phyloP scores from a whole-genome alignment of 2,888 invertebrate genomes.

The Lasioglossum marginatum region DNA sequence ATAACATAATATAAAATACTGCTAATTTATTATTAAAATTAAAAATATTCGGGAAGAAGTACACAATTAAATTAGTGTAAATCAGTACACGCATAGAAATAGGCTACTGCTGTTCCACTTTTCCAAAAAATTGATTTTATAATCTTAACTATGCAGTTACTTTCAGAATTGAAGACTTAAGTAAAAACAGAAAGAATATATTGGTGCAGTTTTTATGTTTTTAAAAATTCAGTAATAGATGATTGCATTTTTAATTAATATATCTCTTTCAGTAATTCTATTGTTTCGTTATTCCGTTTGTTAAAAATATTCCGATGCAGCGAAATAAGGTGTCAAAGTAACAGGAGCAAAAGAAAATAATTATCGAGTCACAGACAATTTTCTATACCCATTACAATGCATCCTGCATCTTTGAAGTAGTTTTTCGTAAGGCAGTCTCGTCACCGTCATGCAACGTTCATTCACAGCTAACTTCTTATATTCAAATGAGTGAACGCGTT shows the following conservation, averaged over 20 bases:
- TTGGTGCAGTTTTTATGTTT: background rate
- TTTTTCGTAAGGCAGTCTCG: constrained; percentile 4
- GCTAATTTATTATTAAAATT: background rate
- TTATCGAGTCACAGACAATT: background rate
- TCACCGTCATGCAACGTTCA: constrained; percentile 27
- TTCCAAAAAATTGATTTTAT: too few relatives aligned
- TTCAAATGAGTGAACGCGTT: constrained; percentile 78
- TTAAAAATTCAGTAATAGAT: background rate
- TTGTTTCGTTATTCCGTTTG: background rate
- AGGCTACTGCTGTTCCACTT: too few relatives aligned
- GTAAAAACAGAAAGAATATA: background rate
- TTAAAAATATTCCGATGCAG: background rate
- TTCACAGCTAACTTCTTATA: constrained; percentile 70
- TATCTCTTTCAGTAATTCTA: background rate
- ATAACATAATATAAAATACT: background rate
- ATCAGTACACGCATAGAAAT: too few relatives aligned
- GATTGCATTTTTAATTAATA: background rate
- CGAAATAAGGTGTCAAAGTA: background rate
- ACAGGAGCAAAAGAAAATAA: background rate
- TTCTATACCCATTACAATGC: background rate
- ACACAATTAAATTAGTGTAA: background rate
- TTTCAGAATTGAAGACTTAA: background rate
- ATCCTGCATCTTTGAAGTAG: background rate
- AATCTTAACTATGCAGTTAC: too few relatives aligned
- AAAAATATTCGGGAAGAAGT: background rate